Evolutionary conservation across 2,797 vertebrate species (phyloP).

Genomic region (Chelidonichthys spinosus): DNA sequence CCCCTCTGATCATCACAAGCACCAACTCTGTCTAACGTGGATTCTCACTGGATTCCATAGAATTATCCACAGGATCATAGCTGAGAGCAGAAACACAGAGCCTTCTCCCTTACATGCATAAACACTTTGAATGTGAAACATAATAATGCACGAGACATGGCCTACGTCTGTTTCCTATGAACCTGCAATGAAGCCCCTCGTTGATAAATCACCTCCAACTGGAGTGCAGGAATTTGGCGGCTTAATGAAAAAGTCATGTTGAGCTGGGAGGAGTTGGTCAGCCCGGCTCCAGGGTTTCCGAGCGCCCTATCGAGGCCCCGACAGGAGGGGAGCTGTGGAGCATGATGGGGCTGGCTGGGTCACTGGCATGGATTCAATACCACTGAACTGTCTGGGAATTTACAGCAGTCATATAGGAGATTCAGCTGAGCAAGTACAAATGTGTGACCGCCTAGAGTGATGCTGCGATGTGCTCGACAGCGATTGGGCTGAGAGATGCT

Average conservation of each 20-base stretch:
- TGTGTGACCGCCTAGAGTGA: slow-evolving; percentile 47
- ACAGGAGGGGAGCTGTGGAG: slow-evolving; percentile 71
- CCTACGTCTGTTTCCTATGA: slow-evolving; percentile 87
- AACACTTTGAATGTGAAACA: slow-evolving; percentile 78
- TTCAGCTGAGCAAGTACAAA: slow-evolving; percentile 58
- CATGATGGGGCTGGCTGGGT: slow-evolving; percentile 53
- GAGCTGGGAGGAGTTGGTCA: slow-evolving; percentile 74
- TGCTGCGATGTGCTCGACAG: slow-evolving; percentile 44
- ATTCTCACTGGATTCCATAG: slow-evolving; percentile 60
- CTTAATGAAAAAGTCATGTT: slow-evolving; percentile 94
- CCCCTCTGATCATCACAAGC: slow-evolving; percentile 47
- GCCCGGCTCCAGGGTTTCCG: slow-evolving; percentile 71
- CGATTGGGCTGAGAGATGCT: slow-evolving; percentile 39
- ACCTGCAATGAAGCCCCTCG: slow-evolving; percentile 84
- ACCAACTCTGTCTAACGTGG: slow-evolving; percentile 40
- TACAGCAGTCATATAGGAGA: slow-evolving; percentile 66
- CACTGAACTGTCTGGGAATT: slow-evolving; percentile 78
- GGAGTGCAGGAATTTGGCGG: slow-evolving; percentile 87
- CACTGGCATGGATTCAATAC: slow-evolving; percentile 73
- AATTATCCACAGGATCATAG: slow-evolving; percentile 71
- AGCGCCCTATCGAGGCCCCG: slow-evolving; percentile 71
- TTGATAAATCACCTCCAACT: slow-evolving; percentile 90
- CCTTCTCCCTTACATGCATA: slow-evolving; percentile 24
- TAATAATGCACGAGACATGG: slow-evolving; percentile 81
- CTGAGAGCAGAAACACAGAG: slow-evolving; percentile 62